A percentile compares a stretch with the other conserved stretches of the same genome.
These are phyloP conservation scores for Ophiodon elongatus DNA, from an alignment of 2,113 vertebrate genomes.

Conservation along the genomic window DNA sequence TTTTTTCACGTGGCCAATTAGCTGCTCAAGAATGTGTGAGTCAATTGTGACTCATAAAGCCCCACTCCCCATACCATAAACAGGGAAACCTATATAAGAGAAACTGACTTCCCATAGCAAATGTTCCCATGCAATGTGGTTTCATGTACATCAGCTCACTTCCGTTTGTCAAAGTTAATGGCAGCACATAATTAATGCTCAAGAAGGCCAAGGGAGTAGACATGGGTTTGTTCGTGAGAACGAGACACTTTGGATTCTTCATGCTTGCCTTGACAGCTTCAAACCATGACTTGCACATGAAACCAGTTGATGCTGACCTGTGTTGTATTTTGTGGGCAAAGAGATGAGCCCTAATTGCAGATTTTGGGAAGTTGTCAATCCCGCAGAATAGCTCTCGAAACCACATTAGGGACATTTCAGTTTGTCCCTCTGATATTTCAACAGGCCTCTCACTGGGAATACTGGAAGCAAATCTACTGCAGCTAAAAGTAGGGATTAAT, in stretches of 20 bases:
- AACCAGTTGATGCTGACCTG: slow-evolving; percentile 36
- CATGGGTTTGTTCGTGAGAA: slow-evolving; percentile 22
- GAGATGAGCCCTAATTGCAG: slow-evolving; percentile 56
- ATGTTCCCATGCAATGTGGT: slow-evolving; percentile 39
- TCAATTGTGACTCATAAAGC: slow-evolving; percentile 44
- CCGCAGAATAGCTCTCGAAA: slow-evolving; percentile 41
- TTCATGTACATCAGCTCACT: slow-evolving; percentile 32
- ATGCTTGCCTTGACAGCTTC: neutral
- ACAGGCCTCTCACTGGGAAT: slow-evolving; percentile 35
- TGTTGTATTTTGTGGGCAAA: slow-evolving; percentile 56
- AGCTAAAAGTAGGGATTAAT: slow-evolving; percentile 60
- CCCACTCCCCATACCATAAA: slow-evolving; percentile 50
- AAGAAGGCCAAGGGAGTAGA: neutral
- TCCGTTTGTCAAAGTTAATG: slow-evolving; percentile 35
- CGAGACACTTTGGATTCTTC: slow-evolving; percentile 12
- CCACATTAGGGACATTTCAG: slow-evolving; percentile 55
- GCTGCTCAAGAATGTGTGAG: neutral
- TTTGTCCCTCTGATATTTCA: slow-evolving; percentile 52
- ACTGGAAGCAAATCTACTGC: slow-evolving; percentile 32
- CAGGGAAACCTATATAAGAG: slow-evolving; percentile 36
- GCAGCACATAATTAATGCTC: slow-evolving; percentile 25
- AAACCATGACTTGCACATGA: slow-evolving; percentile 10
- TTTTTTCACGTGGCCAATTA: slow-evolving; percentile 46
- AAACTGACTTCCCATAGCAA: slow-evolving; percentile 39
- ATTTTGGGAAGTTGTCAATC: slow-evolving; percentile 43